A percentile compares a stretch with the other conserved stretches of the same genome.
Evolutionary conservation across 2,797 vertebrate species (phyloP).

Genomic region (Acridotheres tristis): DNA sequence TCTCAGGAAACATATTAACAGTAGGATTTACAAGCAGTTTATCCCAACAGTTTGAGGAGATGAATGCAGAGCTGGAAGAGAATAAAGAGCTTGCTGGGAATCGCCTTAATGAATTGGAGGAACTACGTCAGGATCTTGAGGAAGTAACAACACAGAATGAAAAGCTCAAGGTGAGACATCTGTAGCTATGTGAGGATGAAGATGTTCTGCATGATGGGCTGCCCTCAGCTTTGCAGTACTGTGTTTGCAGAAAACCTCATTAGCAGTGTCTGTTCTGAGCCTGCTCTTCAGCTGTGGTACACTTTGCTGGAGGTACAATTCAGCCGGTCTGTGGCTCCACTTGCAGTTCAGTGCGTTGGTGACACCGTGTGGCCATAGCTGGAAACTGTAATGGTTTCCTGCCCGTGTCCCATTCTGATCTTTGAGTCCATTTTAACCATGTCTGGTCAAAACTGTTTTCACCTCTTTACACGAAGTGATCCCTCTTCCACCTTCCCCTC

Average conservation of each 20-base stretch:
- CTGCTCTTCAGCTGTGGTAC: not conserved
- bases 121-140: constrained; percentile 91
- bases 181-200: not conserved
- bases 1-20: not conserved
- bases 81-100: constrained; percentile 94
- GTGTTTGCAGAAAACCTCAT: not conserved
- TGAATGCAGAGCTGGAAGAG: constrained; percentile 96
- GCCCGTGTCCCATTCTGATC: not conserved
- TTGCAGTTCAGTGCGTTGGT: not conserved
- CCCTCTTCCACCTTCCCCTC: accelerated
- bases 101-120: constrained; percentile 90
- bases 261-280: not conserved
- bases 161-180: constrained; percentile 85
- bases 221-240: not conserved
- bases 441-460: not conserved
- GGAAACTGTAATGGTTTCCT: not conserved
- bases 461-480: not conserved
- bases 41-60: constrained; percentile 89
- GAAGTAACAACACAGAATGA: constrained; percentile 90
- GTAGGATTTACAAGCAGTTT: not conserved
- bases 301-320: not conserved
- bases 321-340: accelerated
- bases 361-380: not conserved
- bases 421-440: not conserved
- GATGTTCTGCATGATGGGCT: not conserved